Conservation (phyloP, 2,113 vertebrate species). For the Progne subis region DNA sequence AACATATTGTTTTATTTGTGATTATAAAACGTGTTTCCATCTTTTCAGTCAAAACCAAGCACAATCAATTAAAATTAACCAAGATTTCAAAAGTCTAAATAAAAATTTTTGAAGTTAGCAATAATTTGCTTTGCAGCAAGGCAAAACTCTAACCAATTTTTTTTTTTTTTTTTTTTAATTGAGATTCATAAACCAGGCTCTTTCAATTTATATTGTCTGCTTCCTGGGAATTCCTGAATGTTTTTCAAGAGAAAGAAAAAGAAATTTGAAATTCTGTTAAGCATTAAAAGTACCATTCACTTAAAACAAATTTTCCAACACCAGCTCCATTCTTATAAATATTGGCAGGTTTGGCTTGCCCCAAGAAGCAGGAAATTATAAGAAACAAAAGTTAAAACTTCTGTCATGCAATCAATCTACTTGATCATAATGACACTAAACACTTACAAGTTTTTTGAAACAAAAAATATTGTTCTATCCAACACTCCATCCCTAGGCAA, state of each 20-base stretch:
- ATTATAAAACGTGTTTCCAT: not conserved
- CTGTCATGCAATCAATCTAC: not conserved
- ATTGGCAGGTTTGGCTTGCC: not conserved
- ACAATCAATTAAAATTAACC: not conserved
- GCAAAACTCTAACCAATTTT: not conserved
- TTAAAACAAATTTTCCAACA: not conserved
- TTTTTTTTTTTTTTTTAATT: not conserved
- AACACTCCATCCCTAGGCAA: not conserved
- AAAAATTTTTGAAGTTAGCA: not conserved
- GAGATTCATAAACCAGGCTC: not conserved
- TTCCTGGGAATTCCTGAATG: not conserved
- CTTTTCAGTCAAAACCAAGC: not conserved
- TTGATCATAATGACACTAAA: not conserved
- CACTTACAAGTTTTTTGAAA: not conserved
- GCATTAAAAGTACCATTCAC: not conserved
- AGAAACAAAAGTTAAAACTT: not conserved
- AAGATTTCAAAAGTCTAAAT: not conserved
- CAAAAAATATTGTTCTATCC: not conserved
- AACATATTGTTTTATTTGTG: not conserved
- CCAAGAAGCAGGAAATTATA: not conserved
- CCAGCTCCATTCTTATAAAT: not conserved
- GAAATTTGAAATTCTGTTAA: not conserved
- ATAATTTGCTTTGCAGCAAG: not conserved
- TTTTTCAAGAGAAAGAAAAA: not conserved
- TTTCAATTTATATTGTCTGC: not conserved